These are phyloP conservation scores for Hiodon tergisus DNA, from an alignment of 2,113 vertebrate genomes.

Conservation along the genomic window DNA sequence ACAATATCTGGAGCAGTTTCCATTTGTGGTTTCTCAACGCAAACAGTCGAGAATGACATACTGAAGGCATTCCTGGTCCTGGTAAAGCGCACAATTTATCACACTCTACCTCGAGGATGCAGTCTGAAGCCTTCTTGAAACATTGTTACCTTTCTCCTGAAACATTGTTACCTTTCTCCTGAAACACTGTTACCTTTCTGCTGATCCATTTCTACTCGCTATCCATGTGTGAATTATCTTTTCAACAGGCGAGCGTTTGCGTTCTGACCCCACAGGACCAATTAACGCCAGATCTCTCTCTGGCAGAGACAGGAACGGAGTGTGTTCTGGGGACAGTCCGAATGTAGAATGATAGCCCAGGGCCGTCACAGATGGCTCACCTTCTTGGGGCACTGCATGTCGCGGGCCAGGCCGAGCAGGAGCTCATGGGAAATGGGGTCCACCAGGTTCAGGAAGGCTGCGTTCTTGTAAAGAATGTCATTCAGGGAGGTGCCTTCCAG, in stretches of 20 bases:
- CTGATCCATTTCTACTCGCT: not conserved
- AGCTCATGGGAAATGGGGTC: slow-evolving; percentile 87
- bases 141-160: too few species aligned
- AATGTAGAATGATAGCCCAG: not conserved
- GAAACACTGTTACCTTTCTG: too few species aligned
- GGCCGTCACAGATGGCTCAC: slow-evolving; percentile 47
- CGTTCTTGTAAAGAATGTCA: slow-evolving; percentile 81
- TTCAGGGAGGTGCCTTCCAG: slow-evolving; percentile 78
- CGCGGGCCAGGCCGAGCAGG: slow-evolving; percentile 73
- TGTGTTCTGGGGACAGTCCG: not conserved
- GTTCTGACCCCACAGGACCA: not conserved
- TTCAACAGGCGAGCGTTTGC: not conserved
- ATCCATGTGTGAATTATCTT: too few species aligned
- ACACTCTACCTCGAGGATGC: too few species aligned
- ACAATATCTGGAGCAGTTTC: too few species aligned
- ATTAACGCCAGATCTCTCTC: not conserved
- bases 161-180: not conserved
- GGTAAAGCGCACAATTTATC: too few species aligned
- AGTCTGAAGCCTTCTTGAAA: too few species aligned
- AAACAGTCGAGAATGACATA: too few species aligned
- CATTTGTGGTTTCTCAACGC: too few species aligned
- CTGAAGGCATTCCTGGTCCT: too few species aligned
- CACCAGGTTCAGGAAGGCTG: slow-evolving; percentile 81
- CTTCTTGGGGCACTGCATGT: slow-evolving; percentile 83
- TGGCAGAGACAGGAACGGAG: not conserved